phyloP scores from a whole-genome alignment of 2,113 vertebrate species.

The Notiomystis cincta region DNA sequence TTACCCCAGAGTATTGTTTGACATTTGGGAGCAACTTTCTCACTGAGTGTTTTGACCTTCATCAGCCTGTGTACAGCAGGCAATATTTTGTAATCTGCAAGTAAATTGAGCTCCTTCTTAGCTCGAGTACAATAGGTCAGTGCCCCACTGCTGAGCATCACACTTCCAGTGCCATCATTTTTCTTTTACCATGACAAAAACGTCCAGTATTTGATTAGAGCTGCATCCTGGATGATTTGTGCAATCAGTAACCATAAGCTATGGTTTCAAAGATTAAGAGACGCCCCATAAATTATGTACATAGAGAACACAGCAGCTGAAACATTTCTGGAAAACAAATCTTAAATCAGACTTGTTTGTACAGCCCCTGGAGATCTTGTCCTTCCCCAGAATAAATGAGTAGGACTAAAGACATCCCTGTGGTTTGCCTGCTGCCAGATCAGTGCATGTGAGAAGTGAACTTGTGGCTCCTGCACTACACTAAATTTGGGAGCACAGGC shows the following conservation, averaged over 20 bases:
- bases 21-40: background rate
- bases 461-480: background rate
- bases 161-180: background rate
- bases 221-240: background rate
- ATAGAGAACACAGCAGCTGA: background rate
- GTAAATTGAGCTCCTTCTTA: background rate
- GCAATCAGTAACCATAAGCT: background rate
- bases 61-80: background rate
- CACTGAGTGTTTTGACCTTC: background rate
- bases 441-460: background rate
- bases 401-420: background rate
- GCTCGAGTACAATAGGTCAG: background rate
- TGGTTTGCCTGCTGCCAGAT: background rate
- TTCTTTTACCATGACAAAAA: background rate
- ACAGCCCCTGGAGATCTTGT: background rate
- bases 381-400: background rate
- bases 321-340: constrained; percentile 23
- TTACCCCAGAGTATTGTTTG: background rate
- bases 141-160: background rate
- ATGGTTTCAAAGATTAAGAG: background rate
- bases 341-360: constrained; percentile 22
- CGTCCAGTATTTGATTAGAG: background rate
- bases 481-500: background rate
- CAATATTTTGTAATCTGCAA: background rate
- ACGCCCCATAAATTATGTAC: background rate